Evolutionary conservation across 1,140 invertebrate genomes (phyloP).

Genomic region (Polyergus mexicanus): DNA sequence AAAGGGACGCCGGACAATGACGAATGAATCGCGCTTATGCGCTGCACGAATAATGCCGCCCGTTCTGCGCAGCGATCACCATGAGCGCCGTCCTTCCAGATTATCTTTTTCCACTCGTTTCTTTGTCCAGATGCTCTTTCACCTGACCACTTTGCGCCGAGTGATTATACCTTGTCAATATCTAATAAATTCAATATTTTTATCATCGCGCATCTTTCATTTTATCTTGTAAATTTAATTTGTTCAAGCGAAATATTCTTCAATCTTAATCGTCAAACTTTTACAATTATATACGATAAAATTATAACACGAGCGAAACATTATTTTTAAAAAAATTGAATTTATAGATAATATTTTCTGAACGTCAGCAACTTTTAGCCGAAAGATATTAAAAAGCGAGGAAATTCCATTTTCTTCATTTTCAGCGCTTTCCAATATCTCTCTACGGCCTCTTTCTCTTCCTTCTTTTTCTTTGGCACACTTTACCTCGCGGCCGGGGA

Average conservation of each 20-base stretch:
- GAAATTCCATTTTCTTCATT: constrained; percentile 15
- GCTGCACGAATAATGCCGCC: constrained; percentile 66
- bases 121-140: constrained; percentile 16
- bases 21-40: constrained; percentile 72
- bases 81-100: constrained; percentile 36
- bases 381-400: neutral
- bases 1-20: constrained; percentile 71
- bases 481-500: constrained; percentile 44
- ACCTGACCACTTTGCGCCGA: constrained; percentile 4
- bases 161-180: constrained; percentile 34
- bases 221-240: neutral
- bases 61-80: constrained; percentile 65
- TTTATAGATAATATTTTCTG: neutral
- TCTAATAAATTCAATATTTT: constrained; percentile 29
- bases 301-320: neutral
- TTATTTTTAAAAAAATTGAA: too few relatives aligned
- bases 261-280: neutral
- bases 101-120: constrained; percentile 58
- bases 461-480: constrained; percentile 52
- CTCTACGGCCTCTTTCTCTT: neutral
- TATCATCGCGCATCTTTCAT: neutral
- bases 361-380: neutral
- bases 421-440: constrained; percentile 21
- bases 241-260: too few relatives aligned
- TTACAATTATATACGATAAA: neutral